phyloP scores from a whole-genome alignment of 2,113 vertebrate species.

The Petaurus breviceps region DNA sequence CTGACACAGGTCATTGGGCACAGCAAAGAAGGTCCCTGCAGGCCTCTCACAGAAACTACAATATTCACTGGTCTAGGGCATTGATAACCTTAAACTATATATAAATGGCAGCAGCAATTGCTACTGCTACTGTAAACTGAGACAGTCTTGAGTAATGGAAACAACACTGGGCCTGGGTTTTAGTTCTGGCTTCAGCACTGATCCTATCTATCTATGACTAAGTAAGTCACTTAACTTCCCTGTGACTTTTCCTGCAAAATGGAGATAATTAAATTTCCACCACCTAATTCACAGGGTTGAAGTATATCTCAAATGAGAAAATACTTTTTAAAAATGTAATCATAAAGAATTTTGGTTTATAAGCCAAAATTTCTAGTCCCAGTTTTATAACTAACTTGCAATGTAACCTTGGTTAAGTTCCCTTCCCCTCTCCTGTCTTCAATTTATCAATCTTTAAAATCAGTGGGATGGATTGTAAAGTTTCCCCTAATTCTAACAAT shows the following conservation, averaged over 20 bases:
- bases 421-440: neutral
- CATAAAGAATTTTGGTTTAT: neutral
- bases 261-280: neutral
- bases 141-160: neutral
- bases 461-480: neutral
- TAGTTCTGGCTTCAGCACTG: neutral
- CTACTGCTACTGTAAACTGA: neutral
- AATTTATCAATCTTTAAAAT: neutral
- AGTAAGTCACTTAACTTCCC: neutral
- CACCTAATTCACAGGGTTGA: neutral
- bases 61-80: neutral
- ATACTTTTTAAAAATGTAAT: neutral
- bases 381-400: neutral
- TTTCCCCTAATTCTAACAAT: neutral
- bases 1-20: neutral
- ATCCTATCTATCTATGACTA: neutral
- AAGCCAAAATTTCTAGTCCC: neutral
- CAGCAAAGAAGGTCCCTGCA: neutral
- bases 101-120: neutral
- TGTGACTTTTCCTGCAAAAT: neutral
- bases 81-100: neutral
- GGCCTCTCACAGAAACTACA: neutral
- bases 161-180: neutral
- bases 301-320: neutral
- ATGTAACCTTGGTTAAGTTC: neutral